These are phyloP conservation scores for Euzophera pinguis DNA, from an alignment of 2,888 invertebrate genomes.

Conservation along the genomic window DNA sequence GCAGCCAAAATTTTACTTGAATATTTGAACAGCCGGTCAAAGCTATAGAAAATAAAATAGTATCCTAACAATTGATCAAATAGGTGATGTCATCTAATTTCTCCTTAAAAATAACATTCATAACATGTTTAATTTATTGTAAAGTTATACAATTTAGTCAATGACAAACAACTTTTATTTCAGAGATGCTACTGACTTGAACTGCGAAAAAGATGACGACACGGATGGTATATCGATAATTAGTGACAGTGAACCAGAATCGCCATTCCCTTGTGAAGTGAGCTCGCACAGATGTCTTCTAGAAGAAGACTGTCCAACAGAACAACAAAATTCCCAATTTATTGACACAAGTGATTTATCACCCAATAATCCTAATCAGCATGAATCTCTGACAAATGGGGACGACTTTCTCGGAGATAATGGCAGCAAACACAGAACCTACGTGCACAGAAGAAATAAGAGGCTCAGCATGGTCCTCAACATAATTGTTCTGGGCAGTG, in stretches of 20 bases:
- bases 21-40: too few relatives aligned
- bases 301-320: conserved; percentile 39
- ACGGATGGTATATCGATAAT: conserved; percentile 76
- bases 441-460: conserved; percentile 71
- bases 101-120: too few relatives aligned
- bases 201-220: conserved; percentile 67
- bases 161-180: conserved; percentile 17
- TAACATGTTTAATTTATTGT: too few relatives aligned
- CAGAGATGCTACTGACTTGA: conserved; percentile 38
- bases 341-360: conserved; percentile 34
- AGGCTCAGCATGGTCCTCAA: conserved; percentile 69
- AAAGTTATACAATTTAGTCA: too few relatives aligned
- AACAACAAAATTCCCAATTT: conserved; percentile 33
- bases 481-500: conserved; percentile 69
- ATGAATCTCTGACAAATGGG: conserved; percentile 43
- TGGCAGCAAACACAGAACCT: conserved; percentile 61
- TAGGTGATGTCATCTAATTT: too few relatives aligned
- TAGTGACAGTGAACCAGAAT: conserved; percentile 70
- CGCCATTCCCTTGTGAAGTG: conserved; percentile 41
- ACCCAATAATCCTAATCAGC: conserved; percentile 33
- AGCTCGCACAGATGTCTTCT: conserved; percentile 34
- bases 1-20: too few relatives aligned
- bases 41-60: too few relatives aligned
- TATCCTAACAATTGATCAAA: too few relatives aligned
- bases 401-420: conserved; percentile 54